Conservation (phyloP, 2,113 vertebrate species). For the Gorsachius goisagi region DNA sequence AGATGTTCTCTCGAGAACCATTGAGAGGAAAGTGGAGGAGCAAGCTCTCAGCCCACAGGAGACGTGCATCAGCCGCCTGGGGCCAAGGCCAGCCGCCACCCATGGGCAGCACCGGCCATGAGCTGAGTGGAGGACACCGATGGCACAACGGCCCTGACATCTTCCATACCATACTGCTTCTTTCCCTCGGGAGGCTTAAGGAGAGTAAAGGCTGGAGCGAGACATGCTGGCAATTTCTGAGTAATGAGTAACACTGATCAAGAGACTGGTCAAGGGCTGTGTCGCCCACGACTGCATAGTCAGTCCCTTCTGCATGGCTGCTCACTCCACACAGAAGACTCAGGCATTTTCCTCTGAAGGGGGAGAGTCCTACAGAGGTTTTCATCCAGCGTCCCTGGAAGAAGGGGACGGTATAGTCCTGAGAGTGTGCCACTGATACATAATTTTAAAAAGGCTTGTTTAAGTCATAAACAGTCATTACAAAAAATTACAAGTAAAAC, state of each 20-base stretch:
- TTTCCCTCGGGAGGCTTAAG: not conserved
- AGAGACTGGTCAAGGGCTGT: not conserved
- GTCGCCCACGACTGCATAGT: accelerated
- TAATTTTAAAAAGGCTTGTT: not conserved
- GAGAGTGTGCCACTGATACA: not conserved
- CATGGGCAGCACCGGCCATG: accelerated
- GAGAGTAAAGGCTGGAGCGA: not conserved
- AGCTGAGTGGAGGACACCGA: not conserved
- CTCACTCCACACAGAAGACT: not conserved
- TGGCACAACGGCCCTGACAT: accelerated
- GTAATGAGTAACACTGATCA: not conserved
- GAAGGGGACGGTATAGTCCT: not conserved
- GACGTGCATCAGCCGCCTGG: accelerated
- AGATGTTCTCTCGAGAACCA: not conserved
- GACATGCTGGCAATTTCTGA: not conserved
- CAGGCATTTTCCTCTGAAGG: not conserved
- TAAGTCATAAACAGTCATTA: not conserved
- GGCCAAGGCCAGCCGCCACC: not conserved
- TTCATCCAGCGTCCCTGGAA: not conserved
- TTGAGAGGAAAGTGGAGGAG: not conserved
- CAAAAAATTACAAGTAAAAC: not conserved
- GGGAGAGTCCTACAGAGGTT: not conserved
- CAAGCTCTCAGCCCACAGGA: not conserved
- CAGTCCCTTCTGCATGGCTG: not conserved
- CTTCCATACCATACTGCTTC: not conserved